A percentile compares a stretch with the other conserved stretches of the same genome.
These are phyloP conservation scores for Nemurella pictetii DNA, from an alignment of 2,888 invertebrate species.

Conservation along the genomic window DNA sequence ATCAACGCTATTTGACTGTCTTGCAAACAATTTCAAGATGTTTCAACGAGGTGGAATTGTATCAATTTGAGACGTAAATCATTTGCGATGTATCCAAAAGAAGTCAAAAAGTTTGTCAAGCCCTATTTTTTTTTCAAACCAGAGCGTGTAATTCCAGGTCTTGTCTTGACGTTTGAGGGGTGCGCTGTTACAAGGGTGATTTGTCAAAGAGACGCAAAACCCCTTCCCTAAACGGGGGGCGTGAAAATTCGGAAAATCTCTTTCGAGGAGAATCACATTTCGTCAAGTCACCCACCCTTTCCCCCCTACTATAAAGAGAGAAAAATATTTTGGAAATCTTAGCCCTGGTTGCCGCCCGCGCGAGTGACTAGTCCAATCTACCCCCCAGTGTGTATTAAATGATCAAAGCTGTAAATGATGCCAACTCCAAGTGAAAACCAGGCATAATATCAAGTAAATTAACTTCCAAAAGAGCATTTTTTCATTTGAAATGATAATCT, in stretches of 20 bases:
- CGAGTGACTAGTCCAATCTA: neutral
- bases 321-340: neutral
- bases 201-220: conserved; percentile 24
- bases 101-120: neutral
- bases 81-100: neutral
- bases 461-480: neutral
- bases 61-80: no score
- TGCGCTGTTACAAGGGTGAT: conserved; percentile 29
- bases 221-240: conserved; percentile 21
- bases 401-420: neutral
- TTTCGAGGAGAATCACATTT: conserved; percentile 8
- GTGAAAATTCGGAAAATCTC: conserved; percentile 18
- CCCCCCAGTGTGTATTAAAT: neutral
- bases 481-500: neutral
- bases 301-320: neutral
- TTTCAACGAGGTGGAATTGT: no score
- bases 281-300: neutral
- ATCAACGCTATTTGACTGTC: no score
- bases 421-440: neutral
- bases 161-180: conserved; percentile 26
- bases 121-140: neutral
- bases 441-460: neutral
- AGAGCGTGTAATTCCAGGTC: conserved; percentile 11
- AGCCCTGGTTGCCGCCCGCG: neutral
- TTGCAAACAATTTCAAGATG: no score